Evolutionary conservation across 2,113 vertebrate species (phyloP), one percentile per base, ranked within the genome.

Genomic region (Solea senegalensis): DNA sequence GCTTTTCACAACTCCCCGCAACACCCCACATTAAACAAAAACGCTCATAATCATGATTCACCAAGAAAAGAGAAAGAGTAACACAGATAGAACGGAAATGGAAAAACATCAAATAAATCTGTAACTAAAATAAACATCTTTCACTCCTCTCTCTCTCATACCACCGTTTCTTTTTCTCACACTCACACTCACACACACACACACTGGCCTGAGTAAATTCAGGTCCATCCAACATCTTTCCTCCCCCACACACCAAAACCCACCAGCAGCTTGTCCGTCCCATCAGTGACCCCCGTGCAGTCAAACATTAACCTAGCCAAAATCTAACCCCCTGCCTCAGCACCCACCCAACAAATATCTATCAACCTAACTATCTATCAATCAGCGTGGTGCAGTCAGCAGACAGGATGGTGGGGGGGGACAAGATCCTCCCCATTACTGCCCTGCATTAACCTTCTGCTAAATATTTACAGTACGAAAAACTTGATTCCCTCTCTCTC

Each of bases 281-380:
- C 77, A 86, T 82, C 50, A 28, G 81, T 86, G 84, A 88, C 88
- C 84, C 87, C 84, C 13, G 45, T 45, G 64, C 82, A 53, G 78
- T 91, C 86, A 90, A 92, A 92, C 89, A 92, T 92, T 92, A 92
- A 92, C 89, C 84, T 76, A 86, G 75, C 79, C 88, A 89, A 89
- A 88, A 89, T 79, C 64, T 86, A 87, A 88, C 81, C 86, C 67
- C 83, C 66, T 74, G 62, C 66, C 76, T 72, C 74, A 54, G 78
- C 73, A 72, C 78, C 72, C 74, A 69, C 39, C 78, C 65, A 72
- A 74, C 86, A 88, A 74, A 78, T 80, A 87, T 87, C 76, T 81
- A 88, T 89, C 87, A 89, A 76, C 73, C 76, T 76, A 86, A 88
- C 86, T 82, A 89, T 90, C 88, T 72, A 89, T 87, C 85, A 78